Base-by-base conservation (phyloP, 2,888 invertebrate genomes). In the Sphaeridia pumilis region DNA sequence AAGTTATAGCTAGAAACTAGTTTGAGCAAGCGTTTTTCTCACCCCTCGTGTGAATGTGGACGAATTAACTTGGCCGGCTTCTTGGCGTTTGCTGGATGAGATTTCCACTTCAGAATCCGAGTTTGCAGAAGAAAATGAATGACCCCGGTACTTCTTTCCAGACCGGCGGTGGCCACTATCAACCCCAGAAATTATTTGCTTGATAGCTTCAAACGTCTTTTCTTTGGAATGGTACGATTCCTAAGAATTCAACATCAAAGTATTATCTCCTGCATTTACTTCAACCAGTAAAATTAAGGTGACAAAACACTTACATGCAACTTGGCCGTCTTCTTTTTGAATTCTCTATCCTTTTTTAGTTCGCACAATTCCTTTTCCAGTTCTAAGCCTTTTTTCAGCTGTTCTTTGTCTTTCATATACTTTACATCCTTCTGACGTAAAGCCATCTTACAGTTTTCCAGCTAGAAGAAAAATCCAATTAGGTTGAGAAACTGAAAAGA, bases 51-150 rank as follows among this genome's bases (percentile, higher is more conserved):
- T n/a, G n/a, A 67, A 74, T 73, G 22, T 76, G 66, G 34, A 38
- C 36, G 24, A 27, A 36, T 17, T 21, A 14, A n/a, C n/a, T n/a
- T n/a, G n/a, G n/a, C n/a, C n/a, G n/a, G n/a, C n/a, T n/a, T n/a
- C n/a, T n/a, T n/a, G n/a, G n/a, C n/a, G n/a, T n/a, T n/a, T n/a
- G n/a, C n/a, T n/a, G 20, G 44, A 27, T 7, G 44, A 47, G n/a
- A n/a, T n/a, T 25, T 54, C 54, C 38, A 63, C 24, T n/a, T 63
- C 63, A 12, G 59, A 54, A 4, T 63, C 63, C 14, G 63, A 63
- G 35, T 57, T 57, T 1, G 60, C 53, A 4, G 54, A 47, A 10
- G 56, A 52, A 36, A 56, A 31, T 22, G 45, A 49, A 3, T 12
- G 1, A 45, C 44, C 48, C 14, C 52, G 46, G 3, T 41, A 10